Percentiles rank a stretch among this genome's conserved stretches.
Conservation (phyloP, 2,888 invertebrate genomes). For the Drosophila suboccidentalis region DNA sequence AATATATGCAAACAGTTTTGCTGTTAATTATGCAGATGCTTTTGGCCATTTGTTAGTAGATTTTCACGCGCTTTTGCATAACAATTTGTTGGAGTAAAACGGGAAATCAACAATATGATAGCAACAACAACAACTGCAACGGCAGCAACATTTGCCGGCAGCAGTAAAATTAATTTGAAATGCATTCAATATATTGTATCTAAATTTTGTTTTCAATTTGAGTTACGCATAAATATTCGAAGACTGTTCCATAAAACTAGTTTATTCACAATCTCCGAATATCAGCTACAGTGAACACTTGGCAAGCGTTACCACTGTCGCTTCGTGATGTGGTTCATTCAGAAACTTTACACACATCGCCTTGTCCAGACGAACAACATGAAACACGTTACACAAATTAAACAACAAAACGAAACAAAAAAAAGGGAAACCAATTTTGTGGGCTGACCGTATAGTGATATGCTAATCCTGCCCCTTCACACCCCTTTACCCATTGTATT, state of each 20-base stretch:
- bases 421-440: constrained; percentile 16
- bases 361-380: constrained; percentile 43
- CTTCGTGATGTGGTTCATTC: background rate
- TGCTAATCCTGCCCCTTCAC: constrained; percentile 23
- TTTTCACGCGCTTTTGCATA: constrained; percentile 79
- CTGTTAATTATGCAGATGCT: constrained; percentile 72
- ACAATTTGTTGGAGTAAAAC: constrained; percentile 58
- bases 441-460: constrained; percentile 32
- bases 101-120: constrained; percentile 4
- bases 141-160: constrained; percentile 7
- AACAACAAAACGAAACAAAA: constrained; percentile 51
- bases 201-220: constrained; percentile 68
- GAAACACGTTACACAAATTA: constrained; percentile 72
- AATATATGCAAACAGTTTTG: constrained; percentile 65
- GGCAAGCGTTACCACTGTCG: background rate
- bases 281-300: constrained; percentile 8
- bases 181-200: constrained; percentile 68
- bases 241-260: constrained; percentile 3
- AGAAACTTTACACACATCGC: constrained; percentile 34
- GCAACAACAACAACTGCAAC: constrained; percentile 13
- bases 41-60: constrained; percentile 64
- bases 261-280: constrained; percentile 16
- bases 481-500: background rate
- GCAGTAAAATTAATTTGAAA: constrained; percentile 61
- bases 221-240: constrained; percentile 68